Evolutionary conservation across 2,113 vertebrate genomes (phyloP), one percentile per base, ranked within the genome.

Genomic region (Myotis yumanensis): DNA sequence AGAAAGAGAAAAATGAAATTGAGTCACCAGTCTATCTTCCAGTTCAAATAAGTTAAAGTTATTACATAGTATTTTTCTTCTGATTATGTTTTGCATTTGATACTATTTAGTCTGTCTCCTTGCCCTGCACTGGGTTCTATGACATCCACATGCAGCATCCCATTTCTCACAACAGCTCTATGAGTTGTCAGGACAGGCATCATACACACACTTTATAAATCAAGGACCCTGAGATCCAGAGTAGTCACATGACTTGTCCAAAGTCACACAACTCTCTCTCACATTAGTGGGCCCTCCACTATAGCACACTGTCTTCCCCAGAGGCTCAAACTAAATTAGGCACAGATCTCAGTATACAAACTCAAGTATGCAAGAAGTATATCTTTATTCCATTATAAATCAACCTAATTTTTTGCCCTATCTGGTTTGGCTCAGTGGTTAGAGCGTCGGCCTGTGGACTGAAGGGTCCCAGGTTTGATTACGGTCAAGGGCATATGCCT

Each of bases 1-100:
- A 69, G 79, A 18, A 90, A 90, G 51, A 95, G 7, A 93, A 90
- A 88, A 68, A 59, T 71, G 84, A 89, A 96, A 64, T 84, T n/a
- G 9, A 72, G 52, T 83, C 10, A 11, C 46, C 62, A 83, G 43
- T 51, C 69, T 91, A 57, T 46, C 32, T 48, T 82, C 46, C 17
- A 86, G 46, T 77, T 72, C 76, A 23, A 57, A 30, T 32, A 86
- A 40, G 48, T 14, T 91, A 64, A 28, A 86, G 62, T 91, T 91
- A 87, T 69, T 81, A 64, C 3, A 28, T 48, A 73, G 14, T 62
- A 11, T 71, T 80, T 86, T 91, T 79, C 80, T 95, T 96, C 57
- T 71, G 57, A 51, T 64, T 57, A 11, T 52, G n/a, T 28, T 92
- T 90, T 66, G 32, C 9, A 69, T 52, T 43, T 66, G 75, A 43